Base-by-base conservation (phyloP, 1,140 invertebrate genomes). In the Babylonia areolata region DNA sequence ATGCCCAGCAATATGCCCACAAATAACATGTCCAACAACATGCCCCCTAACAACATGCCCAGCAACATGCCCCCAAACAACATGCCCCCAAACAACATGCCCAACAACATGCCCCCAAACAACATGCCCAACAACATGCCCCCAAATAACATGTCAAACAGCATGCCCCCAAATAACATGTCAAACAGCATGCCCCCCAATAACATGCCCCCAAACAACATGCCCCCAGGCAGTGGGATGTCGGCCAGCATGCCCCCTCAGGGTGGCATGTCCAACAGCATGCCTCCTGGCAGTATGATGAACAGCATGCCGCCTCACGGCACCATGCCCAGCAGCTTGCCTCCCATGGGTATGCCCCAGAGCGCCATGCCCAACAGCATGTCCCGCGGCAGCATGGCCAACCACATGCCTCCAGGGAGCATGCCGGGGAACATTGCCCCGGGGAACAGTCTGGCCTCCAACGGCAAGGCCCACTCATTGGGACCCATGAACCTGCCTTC, bases 401-500 rank as follows among this genome's bases (percentile, higher is more conserved):
- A 86, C 83, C 83, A 85, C 83, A 86, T 88, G 79, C 79, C 79
- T 0, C 78, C 69, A 28, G 85, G 85, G 54, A 86, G 75, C 77
- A 46, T 75, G 78, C 83, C 81, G 3, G 77, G 54, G 31, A 79
- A 64, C 69, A 51, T 84, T 39, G 54, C 81, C 11, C n/a, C 79
- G 9, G 39, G 81, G n/a, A 81, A 54, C 51, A 58, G 31, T 33
- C 73, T 82, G 84, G 31, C 73, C 42, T 77, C 83, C 75, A 84
- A 42, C 54, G 83, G 40, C 64, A 88, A 46, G 77, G 69, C 51
- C 81, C 85, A 80, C 75, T 42, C 46, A 35, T 77, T 86, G 81
- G 84, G 73, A 37, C 71, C 88, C 86, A 88, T 87, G 88, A 69
- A 88, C 87, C 81, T 79, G 85, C 37, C 89, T 81, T 37, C 87